These are phyloP conservation scores for Crocallis elinguaria DNA, from an alignment of 2,888 invertebrate species.

Conservation along the genomic window DNA sequence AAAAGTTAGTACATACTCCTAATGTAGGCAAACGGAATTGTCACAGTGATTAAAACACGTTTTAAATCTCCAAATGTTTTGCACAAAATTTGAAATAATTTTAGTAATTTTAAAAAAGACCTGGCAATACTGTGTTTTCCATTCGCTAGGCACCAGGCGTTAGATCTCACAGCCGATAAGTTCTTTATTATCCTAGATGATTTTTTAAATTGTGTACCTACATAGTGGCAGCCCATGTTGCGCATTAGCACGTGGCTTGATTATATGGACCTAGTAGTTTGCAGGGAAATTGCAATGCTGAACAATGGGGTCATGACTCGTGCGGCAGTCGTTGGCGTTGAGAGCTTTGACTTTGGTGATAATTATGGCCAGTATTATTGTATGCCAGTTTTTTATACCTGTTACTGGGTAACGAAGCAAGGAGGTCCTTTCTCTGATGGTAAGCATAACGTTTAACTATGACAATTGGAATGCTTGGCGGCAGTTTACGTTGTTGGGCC, in stretches of 20 bases:
- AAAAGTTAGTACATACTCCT: no score
- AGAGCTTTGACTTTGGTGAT: neutral
- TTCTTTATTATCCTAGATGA: conserved; percentile 82
- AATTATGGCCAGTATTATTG: neutral
- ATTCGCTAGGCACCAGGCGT: conserved; percentile 70
- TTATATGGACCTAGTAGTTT: conserved; percentile 8
- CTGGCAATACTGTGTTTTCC: conserved; percentile 43
- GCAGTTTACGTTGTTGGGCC: no score
- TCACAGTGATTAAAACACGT: no score
- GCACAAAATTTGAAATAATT: neutral
- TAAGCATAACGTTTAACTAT: no score
- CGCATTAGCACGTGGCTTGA: conserved; percentile 56
- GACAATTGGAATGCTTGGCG: no score
- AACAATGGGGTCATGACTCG: neutral
- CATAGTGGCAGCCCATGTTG: conserved; percentile 59
- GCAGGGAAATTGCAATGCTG: conserved; percentile 14
- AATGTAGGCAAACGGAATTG: no score
- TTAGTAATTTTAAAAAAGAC: neutral
- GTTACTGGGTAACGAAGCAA: no score
- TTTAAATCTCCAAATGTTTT: no score
- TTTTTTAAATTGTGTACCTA: conserved; percentile 77
- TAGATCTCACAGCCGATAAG: conserved; percentile 81
- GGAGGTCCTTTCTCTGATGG: no score
- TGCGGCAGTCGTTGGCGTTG: neutral
- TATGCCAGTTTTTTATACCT: neutral